Percentiles rank a stretch among this genome's conserved stretches.
These are phyloP conservation scores for Philypnodon macrostomus DNA, from an alignment of 2,797 vertebrate genomes.

Conservation along the genomic window DNA sequence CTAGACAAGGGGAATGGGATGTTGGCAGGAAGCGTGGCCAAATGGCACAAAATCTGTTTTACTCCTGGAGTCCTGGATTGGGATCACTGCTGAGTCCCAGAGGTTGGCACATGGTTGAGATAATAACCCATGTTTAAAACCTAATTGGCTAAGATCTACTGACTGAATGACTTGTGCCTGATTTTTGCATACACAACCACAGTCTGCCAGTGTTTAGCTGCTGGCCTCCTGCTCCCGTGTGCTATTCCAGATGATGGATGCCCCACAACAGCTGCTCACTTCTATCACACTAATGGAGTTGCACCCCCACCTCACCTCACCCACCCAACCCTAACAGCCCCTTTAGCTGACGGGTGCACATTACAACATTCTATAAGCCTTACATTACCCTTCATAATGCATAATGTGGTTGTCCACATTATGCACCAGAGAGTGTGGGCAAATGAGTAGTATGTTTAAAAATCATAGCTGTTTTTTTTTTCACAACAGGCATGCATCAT, in stretches of 20 bases:
- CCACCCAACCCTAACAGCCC: conserved; percentile 52
- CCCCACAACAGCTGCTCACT: conserved; percentile 40
- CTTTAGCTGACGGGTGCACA: conserved; percentile 61
- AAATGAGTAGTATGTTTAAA: no score
- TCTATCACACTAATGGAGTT: conserved; percentile 62
- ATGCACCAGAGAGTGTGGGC: no score
- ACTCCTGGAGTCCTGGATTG: background rate
- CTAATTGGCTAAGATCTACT: conserved; percentile 8
- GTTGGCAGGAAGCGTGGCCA: background rate
- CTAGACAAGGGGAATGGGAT: background rate
- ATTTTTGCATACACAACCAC: background rate
- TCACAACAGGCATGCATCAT: no score
- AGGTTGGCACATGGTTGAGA: background rate
- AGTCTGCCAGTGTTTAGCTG: background rate
- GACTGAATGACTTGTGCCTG: background rate
- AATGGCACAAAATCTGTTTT: background rate
- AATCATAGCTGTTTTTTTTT: no score
- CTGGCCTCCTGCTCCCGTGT: conserved; percentile 26
- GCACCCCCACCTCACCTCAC: no score
- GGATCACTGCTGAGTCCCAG: background rate
- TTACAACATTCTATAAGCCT: conserved; percentile 53
- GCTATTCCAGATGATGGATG: conserved; percentile 45
- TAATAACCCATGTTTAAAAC: conserved; percentile 6
- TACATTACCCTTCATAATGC: conserved; percentile 54
- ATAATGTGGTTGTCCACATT: no score